Evolutionary conservation across 2,113 vertebrate genomes (phyloP), one percentile per base, ranked within the genome.

Genomic region (Numida meleagris): DNA sequence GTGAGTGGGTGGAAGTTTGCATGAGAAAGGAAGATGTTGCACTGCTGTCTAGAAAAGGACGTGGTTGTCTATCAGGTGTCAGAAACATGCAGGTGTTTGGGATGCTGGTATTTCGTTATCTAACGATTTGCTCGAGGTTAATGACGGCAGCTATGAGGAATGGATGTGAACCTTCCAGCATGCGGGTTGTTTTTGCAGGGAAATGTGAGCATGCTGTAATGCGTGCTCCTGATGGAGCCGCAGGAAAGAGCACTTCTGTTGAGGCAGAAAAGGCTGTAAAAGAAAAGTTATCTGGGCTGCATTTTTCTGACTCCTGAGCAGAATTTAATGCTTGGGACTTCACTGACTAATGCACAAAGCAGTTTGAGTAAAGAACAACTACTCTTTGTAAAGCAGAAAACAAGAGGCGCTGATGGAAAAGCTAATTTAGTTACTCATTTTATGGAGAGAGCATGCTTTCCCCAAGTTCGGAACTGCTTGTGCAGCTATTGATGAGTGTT

Each of bases 1-100:
- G 86, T 31, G 86, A 36, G 88, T 82, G 86, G 94, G 81, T 83
- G 66, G 94, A 50, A 79, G 89, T 94, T 92, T 95, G 96, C 94
- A 96, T 94, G 58, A 96, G 87, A 96, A 95, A 94, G 81, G 89
- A 73, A 67, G 91, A 89, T 77, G 88, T 82, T 90, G 80, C 88
- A 36, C 53, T 74, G 81, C 89, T 89, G 45, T 95, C 94, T 95
- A 89, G 94, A 91, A 87, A 72, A 78, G 74, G 86, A 91, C 5
- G 1, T 4, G 74, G 36, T 9, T 85, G 82, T 75, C 84, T 89
- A 74, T 55, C 85, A 71, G 23, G 36, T 74, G 89, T 63, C 74
- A 87, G 80, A 88, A 93, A 61, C 67, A 48, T 12, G 90, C 93
- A 94, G 93, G 94, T 96, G 95, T 58, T 75, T 94, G 59, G 89